These are phyloP conservation scores for Ifrita kowaldi DNA, from an alignment of 2,113 vertebrate species.

Conservation along the genomic window DNA sequence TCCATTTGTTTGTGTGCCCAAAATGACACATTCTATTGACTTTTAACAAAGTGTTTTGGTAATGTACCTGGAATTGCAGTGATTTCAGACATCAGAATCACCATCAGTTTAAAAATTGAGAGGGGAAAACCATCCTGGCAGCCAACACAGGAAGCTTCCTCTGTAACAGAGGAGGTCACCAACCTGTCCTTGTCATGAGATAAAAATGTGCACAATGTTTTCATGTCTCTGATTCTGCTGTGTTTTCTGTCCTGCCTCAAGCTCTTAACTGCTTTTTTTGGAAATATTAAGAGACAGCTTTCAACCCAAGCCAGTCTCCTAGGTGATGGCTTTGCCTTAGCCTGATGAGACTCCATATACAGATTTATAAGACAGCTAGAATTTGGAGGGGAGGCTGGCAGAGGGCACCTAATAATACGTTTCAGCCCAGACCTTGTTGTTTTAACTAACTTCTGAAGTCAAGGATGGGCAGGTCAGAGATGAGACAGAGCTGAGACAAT, in stretches of 20 bases:
- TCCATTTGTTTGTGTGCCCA: background rate
- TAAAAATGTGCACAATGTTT: conserved; percentile 19
- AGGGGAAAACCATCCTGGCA: background rate
- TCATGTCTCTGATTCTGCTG: background rate
- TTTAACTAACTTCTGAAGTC: background rate
- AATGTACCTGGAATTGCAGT: background rate
- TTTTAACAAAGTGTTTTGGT: background rate
- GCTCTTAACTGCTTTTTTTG: background rate
- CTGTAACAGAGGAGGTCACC: conserved; percentile 1
- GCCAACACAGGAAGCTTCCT: background rate
- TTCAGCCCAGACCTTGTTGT: background rate
- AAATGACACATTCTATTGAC: conserved; percentile 26
- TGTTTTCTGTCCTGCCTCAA: background rate
- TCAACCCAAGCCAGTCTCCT: background rate
- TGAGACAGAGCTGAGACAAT: background rate
- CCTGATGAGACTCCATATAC: background rate
- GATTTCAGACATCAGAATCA: background rate
- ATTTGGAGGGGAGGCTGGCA: background rate
- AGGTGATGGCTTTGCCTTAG: background rate
- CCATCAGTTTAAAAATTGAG: background rate
- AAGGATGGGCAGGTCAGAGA: background rate
- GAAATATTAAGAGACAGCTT: background rate
- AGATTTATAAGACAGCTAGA: background rate
- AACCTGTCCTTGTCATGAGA: conserved; percentile 9
- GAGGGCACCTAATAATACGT: background rate